Conservation (phyloP, 2,113 vertebrate species). For the Datnioides undecimradiatus region DNA sequence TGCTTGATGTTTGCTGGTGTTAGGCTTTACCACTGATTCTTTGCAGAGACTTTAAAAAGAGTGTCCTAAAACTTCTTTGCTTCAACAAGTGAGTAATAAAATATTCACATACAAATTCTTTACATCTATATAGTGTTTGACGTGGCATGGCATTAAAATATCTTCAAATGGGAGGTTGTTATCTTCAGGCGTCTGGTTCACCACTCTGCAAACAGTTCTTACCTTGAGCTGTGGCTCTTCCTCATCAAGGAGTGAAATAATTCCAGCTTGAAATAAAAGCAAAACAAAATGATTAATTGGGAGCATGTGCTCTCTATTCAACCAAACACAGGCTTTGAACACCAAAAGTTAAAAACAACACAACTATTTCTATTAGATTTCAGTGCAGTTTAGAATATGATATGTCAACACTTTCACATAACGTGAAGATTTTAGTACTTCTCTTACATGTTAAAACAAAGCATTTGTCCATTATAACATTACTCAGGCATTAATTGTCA, state of each 20-base stretch:
- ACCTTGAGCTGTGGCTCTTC: constrained; percentile 99
- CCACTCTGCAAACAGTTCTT: constrained; percentile 6
- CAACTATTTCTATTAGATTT: background rate
- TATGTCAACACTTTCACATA: background rate
- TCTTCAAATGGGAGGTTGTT: background rate
- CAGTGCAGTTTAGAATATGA: background rate
- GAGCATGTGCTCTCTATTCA: background rate
- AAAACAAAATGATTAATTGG: background rate
- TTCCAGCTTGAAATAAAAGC: constrained; percentile 88
- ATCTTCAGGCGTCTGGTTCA: background rate
- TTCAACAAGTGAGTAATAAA: background rate
- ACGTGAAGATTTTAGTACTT: background rate
- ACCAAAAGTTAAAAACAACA: no score
- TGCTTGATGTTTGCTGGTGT: background rate
- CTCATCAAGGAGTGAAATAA: constrained; percentile 99
- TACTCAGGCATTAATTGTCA: no score
- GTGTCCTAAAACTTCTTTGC: background rate
- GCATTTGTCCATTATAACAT: no score
- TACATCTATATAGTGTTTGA: background rate
- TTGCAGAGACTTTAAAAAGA: background rate
- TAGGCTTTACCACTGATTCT: background rate
- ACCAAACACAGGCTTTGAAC: background rate
- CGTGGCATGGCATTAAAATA: no score
- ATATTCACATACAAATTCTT: background rate
- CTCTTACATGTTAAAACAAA: background rate